Conservation (phyloP, 2,113 vertebrate species). For the Salvelinus alpinus region DNA sequence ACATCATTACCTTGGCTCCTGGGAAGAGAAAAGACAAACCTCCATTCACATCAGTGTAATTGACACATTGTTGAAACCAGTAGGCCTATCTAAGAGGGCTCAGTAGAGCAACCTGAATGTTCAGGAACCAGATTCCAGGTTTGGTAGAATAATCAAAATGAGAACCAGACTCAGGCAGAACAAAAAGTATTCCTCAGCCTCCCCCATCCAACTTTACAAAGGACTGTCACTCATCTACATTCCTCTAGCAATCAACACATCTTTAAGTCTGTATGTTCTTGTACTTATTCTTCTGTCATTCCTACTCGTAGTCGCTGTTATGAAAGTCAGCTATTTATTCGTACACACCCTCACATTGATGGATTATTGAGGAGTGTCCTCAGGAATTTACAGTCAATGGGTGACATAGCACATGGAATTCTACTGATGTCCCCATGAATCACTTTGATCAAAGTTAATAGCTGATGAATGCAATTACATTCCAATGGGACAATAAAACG, state of each 20-base stretch:
- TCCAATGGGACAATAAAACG: neutral
- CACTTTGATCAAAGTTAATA: conserved; percentile 1
- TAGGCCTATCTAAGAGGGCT: neutral
- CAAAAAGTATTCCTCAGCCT: neutral
- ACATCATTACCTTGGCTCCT: conserved; percentile 82
- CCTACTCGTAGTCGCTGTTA: conserved; percentile 3
- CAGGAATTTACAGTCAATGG: conserved; percentile 43
- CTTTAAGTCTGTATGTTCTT: neutral
- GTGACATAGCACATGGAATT: neutral
- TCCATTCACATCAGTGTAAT: neutral
- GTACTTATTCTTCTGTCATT: conserved; percentile 1
- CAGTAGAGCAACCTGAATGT: neutral
- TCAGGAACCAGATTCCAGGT: conserved; percentile 1
- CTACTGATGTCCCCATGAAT: neutral
- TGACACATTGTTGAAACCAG: neutral
- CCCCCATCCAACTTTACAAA: neutral
- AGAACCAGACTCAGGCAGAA: too few species aligned
- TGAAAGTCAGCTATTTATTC: conserved; percentile 42
- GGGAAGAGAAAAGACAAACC: conserved; percentile 11
- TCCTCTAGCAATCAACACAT: neutral
- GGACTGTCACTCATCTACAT: neutral
- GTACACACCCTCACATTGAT: conserved; percentile 47
- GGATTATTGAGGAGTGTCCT: neutral
- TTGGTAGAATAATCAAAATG: neutral
- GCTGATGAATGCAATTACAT: neutral